These are phyloP conservation scores for Neotoxoptera formosana DNA, from an alignment of 1,140 invertebrate genomes.

Conservation along the genomic window DNA sequence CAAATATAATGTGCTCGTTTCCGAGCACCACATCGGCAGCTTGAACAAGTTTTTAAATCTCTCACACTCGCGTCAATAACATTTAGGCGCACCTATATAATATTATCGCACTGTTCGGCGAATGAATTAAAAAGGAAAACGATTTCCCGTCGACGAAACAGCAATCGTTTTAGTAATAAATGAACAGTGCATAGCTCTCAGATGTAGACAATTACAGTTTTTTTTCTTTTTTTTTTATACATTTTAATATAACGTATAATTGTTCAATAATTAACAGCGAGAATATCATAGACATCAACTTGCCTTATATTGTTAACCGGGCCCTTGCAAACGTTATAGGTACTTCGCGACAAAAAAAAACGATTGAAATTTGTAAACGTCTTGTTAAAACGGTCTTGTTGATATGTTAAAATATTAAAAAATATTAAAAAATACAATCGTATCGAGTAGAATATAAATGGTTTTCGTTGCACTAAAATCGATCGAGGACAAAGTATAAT, in stretches of 20 bases:
- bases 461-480: background rate
- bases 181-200: background rate
- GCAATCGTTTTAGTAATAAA: background rate
- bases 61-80: background rate
- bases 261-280: background rate
- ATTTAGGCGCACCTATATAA: background rate
- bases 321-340: too few relatives aligned
- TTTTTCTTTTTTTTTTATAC: too few relatives aligned
- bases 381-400: too few relatives aligned
- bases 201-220: background rate
- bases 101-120: background rate
- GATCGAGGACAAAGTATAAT: background rate
- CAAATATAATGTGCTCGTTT: background rate
- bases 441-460: background rate
- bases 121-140: background rate
- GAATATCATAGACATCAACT: too few relatives aligned
- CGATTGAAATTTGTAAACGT: too few relatives aligned
- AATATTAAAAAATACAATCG: background rate
- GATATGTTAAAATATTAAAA: background rate
- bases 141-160: background rate
- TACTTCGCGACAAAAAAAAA: too few relatives aligned
- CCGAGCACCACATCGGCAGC: background rate
- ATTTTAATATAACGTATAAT: too few relatives aligned
- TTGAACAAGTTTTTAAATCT: constrained; percentile 1
- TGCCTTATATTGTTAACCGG: too few relatives aligned